phyloP scores from a whole-genome alignment of 2,797 vertebrate species.

The Silurus lanzhouensis region DNA sequence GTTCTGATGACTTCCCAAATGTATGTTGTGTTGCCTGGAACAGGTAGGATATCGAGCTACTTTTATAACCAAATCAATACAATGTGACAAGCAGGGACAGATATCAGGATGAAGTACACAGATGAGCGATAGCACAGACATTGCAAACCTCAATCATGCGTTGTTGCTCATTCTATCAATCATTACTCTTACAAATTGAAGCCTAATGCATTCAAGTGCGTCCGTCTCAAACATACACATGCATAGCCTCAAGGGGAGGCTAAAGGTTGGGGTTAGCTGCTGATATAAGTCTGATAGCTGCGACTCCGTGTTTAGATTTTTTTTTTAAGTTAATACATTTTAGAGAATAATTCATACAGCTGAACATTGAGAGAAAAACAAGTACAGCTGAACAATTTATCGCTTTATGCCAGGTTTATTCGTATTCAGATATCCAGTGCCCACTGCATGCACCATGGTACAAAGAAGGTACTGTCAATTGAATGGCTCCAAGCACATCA shows the following conservation, averaged over 20 bases:
- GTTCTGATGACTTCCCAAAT: conserved; percentile 27
- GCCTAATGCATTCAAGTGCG: conserved; percentile 8
- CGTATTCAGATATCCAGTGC: background rate
- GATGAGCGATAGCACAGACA: background rate
- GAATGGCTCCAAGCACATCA: background rate
- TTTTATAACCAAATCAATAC: conserved; percentile 22
- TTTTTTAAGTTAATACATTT: background rate
- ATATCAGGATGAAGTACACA: conserved; percentile 3
- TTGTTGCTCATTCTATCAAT: background rate
- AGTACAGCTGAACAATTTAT: background rate
- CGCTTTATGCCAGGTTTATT: background rate
- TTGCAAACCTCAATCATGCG: background rate
- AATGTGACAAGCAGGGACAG: conserved; percentile 20
- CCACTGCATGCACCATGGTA: background rate
- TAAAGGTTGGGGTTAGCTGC: background rate
- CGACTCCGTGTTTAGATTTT: background rate
- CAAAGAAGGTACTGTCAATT: background rate
- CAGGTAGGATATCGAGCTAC: conserved; percentile 11
- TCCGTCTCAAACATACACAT: background rate
- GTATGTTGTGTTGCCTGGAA: conserved; percentile 11
- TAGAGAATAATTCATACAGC: background rate
- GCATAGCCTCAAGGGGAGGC: background rate
- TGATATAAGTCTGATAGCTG: background rate
- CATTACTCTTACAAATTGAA: conserved; percentile 11
- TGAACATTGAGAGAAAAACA: background rate